Evolutionary conservation across 2,888 invertebrate species (phyloP).

Genomic region (Ophion obscuratus): DNA sequence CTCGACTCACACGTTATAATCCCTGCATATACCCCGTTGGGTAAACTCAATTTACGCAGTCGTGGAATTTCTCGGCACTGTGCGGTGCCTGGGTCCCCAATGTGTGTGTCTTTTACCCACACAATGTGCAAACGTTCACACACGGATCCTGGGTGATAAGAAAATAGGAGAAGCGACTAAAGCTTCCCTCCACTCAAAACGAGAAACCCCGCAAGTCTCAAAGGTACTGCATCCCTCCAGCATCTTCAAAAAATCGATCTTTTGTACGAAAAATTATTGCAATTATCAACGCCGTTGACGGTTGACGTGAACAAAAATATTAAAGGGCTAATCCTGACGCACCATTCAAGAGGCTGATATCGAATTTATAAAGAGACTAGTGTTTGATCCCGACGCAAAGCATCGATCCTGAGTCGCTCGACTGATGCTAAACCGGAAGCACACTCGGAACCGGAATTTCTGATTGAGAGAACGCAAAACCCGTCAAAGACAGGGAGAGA

Average conservation of each 20-base stretch:
- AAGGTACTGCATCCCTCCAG: background rate
- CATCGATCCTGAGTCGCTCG: background rate
- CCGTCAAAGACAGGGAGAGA: background rate
- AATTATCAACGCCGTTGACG: background rate
- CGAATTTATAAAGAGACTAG: too few species aligned
- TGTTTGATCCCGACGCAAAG: too few species aligned
- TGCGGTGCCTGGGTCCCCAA: too few species aligned
- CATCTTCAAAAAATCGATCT: background rate
- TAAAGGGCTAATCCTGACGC: too few species aligned
- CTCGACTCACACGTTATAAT: slow-evolving; percentile 41
- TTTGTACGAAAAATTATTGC: slow-evolving; percentile 16
- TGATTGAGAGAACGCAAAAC: slow-evolving; percentile 21
- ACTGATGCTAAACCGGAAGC: background rate
- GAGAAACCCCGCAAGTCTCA: background rate
- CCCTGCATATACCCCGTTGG: slow-evolving; percentile 61
- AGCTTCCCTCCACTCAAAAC: background rate
- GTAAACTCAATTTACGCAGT: slow-evolving; percentile 71
- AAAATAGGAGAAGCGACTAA: background rate
- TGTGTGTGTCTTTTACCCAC: background rate
- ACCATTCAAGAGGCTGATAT: too few species aligned
- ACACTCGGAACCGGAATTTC: slow-evolving; percentile 6
- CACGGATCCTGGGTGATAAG: background rate
- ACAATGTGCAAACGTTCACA: background rate
- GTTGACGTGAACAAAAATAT: too few species aligned
- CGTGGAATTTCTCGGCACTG: slow-evolving; percentile 50